Evolutionary conservation across 2,888 invertebrate genomes (phyloP).

Genomic region (Coleophora flavipennella): DNA sequence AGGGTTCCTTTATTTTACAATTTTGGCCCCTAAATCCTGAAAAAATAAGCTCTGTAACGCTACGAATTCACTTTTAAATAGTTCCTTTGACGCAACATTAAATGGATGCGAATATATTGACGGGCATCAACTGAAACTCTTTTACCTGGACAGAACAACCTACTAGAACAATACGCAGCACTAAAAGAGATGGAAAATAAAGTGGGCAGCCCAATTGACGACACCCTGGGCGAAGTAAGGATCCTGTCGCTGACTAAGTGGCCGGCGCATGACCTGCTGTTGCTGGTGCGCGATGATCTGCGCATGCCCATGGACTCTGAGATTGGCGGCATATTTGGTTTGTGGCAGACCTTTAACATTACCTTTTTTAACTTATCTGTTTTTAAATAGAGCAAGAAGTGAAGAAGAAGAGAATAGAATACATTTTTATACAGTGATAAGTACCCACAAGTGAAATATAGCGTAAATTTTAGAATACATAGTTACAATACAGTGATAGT

Average conservation of each 20-base stretch:
- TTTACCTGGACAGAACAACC: slow-evolving; percentile 29
- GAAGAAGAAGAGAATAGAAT: too few relatives aligned
- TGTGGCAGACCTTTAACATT: not conserved
- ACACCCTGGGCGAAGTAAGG: slow-evolving; percentile 42
- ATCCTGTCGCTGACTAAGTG: slow-evolving; percentile 50
- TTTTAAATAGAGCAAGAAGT: too few relatives aligned
- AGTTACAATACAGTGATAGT: too few relatives aligned
- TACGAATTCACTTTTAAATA: too few relatives aligned
- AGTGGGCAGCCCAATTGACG: slow-evolving; percentile 32
- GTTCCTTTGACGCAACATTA: too few relatives aligned
- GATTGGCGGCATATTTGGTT: slow-evolving; percentile 44
- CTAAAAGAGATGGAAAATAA: slow-evolving; percentile 46
- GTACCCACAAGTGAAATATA: too few relatives aligned
- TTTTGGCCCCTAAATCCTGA: too few relatives aligned
- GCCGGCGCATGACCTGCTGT: slow-evolving; percentile 50
- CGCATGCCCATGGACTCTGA: slow-evolving; percentile 30
- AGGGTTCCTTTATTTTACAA: too few relatives aligned
- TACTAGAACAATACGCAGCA: slow-evolving; percentile 44
- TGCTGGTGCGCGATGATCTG: slow-evolving; percentile 41
- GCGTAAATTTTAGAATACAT: too few relatives aligned
- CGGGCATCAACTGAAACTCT: not conserved
- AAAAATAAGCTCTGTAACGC: too few relatives aligned
- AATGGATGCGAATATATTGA: not conserved
- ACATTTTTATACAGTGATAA: too few relatives aligned
- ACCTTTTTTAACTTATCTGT: too few relatives aligned